Percentiles rank a stretch among this genome's conserved stretches.
These are phyloP conservation scores for Triplophysa dalaica DNA, from an alignment of 2,113 vertebrate species.

Conservation along the genomic window DNA sequence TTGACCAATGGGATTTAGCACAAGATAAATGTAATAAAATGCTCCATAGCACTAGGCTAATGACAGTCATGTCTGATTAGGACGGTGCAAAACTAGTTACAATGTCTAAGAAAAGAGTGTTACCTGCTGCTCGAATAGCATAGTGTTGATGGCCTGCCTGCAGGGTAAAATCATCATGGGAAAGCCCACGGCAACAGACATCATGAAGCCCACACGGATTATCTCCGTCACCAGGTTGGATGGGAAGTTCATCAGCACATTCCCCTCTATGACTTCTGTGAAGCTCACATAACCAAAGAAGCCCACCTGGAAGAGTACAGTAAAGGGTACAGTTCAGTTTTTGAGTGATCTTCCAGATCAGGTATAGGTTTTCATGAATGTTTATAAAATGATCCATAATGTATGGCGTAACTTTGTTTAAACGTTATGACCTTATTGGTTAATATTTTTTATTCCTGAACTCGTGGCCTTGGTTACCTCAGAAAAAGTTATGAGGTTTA, in stretches of 20 bases:
- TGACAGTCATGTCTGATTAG: no score
- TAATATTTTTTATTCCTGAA: not conserved
- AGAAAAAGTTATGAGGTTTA: no score
- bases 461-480: not conserved
- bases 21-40: no score
- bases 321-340: not conserved
- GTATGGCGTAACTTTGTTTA: not conserved
- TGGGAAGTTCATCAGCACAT: constrained; percentile 96
- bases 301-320: constrained; percentile 79
- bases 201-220: constrained; percentile 94
- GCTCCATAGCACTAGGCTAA: no score
- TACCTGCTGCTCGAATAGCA: constrained; percentile 98
- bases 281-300: constrained; percentile 98
- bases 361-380: no score
- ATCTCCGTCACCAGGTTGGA: constrained; percentile 96
- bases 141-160: constrained; percentile 94
- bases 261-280: constrained; percentile 89
- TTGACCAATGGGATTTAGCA: no score
- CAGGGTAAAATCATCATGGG: constrained; percentile 99
- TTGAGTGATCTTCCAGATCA: not conserved
- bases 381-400: not conserved
- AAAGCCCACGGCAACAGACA: constrained; percentile 96
- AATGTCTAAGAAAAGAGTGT: constrained; percentile 33
- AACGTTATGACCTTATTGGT: not conserved
- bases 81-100: not conserved